Evolutionary conservation across 2,113 vertebrate species (phyloP).

Genomic region (Atrichornis clamosus): DNA sequence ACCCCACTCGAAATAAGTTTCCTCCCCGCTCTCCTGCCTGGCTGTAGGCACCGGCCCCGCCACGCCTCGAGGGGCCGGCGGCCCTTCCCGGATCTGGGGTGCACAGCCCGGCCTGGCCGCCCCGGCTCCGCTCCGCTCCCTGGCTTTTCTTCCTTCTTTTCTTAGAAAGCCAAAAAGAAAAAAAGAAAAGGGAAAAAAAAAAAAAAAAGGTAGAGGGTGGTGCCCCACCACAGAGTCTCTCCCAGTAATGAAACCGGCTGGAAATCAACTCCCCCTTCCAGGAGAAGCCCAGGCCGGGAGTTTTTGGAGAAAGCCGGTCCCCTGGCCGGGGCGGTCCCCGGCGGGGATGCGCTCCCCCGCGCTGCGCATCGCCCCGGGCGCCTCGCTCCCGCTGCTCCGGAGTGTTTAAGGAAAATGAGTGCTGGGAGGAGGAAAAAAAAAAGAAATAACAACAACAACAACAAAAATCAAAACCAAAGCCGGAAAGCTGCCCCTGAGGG

Average conservation of each 20-base stretch:
- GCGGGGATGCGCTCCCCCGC: not conserved
- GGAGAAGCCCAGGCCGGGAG: not conserved
- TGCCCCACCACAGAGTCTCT: not conserved
- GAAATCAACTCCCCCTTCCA: not conserved
- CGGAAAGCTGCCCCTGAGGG: not conserved
- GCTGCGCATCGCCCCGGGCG: not conserved
- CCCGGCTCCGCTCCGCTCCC: not conserved
- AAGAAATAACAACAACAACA: not conserved
- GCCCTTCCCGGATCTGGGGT: not conserved
- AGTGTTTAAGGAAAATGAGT: not conserved
- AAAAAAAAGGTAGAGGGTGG: not conserved
- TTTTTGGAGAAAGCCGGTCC: not conserved
- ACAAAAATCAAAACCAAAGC: not conserved
- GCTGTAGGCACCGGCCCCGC: not conserved
- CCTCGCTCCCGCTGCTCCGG: not conserved
- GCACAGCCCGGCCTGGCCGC: not conserved
- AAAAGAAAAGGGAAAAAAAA: not conserved
- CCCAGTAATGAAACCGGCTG: not conserved
- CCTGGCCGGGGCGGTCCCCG: not conserved
- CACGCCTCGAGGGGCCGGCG: constrained; percentile 13
- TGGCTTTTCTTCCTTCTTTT: not conserved
- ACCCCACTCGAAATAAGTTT: constrained; percentile 27
- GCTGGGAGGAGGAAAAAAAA: not conserved
- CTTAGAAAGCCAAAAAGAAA: not conserved
- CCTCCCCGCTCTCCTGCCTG: constrained; percentile 50